Evolutionary conservation across 2,888 invertebrate genomes (phyloP).

Genomic region (Drosophila histrio): DNA sequence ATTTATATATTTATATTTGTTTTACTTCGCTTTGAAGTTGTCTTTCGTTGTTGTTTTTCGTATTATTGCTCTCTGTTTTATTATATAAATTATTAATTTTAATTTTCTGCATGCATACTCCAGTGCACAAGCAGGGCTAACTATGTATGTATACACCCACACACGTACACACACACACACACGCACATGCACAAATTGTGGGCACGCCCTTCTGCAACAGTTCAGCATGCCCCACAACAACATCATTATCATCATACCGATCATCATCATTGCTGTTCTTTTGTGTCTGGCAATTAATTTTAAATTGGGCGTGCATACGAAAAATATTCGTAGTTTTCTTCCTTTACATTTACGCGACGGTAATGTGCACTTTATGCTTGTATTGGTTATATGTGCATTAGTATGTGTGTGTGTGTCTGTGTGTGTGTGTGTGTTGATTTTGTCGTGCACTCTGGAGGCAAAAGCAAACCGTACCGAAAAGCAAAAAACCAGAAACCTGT

Average conservation of each 20-base stretch:
- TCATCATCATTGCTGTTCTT: slow-evolving; percentile 61
- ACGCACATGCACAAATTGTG: slow-evolving; percentile 30
- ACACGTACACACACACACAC: slow-evolving; percentile 23
- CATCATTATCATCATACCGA: slow-evolving; percentile 14
- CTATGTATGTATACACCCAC: slow-evolving; percentile 29
- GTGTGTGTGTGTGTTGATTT: slow-evolving; percentile 46
- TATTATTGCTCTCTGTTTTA: slow-evolving; percentile 47
- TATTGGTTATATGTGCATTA: slow-evolving; percentile 26
- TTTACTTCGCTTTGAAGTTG: slow-evolving; percentile 6
- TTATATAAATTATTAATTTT: slow-evolving; percentile 82
- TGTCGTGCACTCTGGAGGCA: slow-evolving; percentile 53
- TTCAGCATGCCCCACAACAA: slow-evolving; percentile 20
- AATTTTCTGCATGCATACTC: slow-evolving; percentile 82
- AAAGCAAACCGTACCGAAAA: slow-evolving; percentile 33
- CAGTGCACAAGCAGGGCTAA: slow-evolving; percentile 53
- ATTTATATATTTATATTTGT: slow-evolving; percentile 14
- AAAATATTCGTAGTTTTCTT: slow-evolving; percentile 77
- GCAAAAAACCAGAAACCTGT: slow-evolving; percentile 46
- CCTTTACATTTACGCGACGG: slow-evolving; percentile 62
- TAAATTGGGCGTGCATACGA: slow-evolving; percentile 81
- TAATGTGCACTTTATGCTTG: slow-evolving; percentile 56
- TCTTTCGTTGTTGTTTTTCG: slow-evolving; percentile 1
- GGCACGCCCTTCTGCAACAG: slow-evolving; percentile 50
- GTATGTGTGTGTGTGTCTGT: slow-evolving; percentile 7
- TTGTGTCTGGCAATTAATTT: slow-evolving; percentile 83